phyloP scores from a whole-genome alignment of 2,113 vertebrate species.

The Oreochromis aureus region DNA sequence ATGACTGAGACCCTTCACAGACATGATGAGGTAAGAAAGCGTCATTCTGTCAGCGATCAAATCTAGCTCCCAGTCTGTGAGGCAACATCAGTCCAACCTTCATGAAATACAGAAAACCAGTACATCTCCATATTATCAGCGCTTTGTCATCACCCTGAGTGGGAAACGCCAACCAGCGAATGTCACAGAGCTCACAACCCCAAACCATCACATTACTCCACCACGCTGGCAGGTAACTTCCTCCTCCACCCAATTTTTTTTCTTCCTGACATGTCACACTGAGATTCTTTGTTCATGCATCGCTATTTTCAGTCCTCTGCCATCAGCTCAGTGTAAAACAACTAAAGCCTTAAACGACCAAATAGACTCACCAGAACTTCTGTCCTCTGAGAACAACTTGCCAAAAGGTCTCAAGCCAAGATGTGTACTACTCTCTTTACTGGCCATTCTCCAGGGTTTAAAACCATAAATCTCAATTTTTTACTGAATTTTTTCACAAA shows the following conservation, averaged over 20 bases:
- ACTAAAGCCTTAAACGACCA: background rate
- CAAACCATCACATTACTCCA: background rate
- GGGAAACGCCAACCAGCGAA: background rate
- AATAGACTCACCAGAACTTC: background rate
- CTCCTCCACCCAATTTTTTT: background rate
- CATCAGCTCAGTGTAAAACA: background rate
- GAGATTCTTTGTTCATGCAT: background rate
- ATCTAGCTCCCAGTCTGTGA: background rate
- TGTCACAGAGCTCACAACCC: background rate
- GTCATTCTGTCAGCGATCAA: background rate
- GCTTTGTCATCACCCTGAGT: background rate
- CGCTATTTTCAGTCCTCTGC: background rate
- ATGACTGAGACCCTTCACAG: background rate
- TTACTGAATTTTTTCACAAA: background rate
- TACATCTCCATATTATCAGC: background rate
- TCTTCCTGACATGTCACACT: background rate
- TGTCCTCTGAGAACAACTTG: background rate
- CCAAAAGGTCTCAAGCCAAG: background rate
- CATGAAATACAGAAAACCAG: background rate
- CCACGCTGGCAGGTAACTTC: background rate
- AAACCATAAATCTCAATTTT: background rate
- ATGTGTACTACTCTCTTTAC: background rate
- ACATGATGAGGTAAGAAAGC: background rate
- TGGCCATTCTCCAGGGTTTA: background rate
- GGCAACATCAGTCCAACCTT: background rate